Evolutionary conservation across 2,113 vertebrate genomes (phyloP).

Genomic region (Pogona vitticeps): DNA sequence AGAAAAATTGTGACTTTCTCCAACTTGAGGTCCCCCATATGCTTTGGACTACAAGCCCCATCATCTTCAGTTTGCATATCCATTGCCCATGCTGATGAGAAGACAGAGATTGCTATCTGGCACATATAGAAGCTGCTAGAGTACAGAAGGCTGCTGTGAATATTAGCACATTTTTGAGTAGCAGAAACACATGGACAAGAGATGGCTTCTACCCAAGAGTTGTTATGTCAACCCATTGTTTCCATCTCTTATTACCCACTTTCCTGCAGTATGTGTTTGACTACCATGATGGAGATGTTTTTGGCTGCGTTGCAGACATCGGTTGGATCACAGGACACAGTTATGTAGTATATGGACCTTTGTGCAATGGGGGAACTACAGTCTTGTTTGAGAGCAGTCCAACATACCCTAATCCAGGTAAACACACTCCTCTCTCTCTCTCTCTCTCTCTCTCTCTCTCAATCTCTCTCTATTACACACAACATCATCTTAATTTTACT

Average conservation of each 20-base stretch:
- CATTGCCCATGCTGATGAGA: neutral
- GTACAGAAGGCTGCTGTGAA: neutral
- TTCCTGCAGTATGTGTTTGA: slow-evolving; percentile 78
- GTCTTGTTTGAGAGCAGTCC: slow-evolving; percentile 86
- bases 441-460: too few species aligned
- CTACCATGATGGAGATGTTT: slow-evolving; percentile 83
- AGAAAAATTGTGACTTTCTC: neutral
- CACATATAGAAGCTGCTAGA: neutral
- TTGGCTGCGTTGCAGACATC: slow-evolving; percentile 83
- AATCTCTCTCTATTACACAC: too few species aligned
- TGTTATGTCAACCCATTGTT: neutral
- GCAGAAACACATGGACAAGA: neutral
- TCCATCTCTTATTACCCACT: slow-evolving; percentile 28
- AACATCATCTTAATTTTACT: neutral
- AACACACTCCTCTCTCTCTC: slow-evolving; percentile 7
- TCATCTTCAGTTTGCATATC: neutral
- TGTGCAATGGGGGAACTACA: slow-evolving; percentile 84
- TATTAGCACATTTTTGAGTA: neutral
- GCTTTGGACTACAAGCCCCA: neutral
- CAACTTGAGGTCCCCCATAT: neutral
- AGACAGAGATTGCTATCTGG: neutral
- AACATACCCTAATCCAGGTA: slow-evolving; percentile 76
- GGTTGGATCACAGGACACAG: slow-evolving; percentile 87
- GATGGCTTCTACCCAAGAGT: neutral
- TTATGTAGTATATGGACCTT: slow-evolving; percentile 80